Percentiles rank a stretch among this genome's conserved stretches.
phyloP scores from a whole-genome alignment of 2,113 vertebrate genomes.

The Leuciscus idus region DNA sequence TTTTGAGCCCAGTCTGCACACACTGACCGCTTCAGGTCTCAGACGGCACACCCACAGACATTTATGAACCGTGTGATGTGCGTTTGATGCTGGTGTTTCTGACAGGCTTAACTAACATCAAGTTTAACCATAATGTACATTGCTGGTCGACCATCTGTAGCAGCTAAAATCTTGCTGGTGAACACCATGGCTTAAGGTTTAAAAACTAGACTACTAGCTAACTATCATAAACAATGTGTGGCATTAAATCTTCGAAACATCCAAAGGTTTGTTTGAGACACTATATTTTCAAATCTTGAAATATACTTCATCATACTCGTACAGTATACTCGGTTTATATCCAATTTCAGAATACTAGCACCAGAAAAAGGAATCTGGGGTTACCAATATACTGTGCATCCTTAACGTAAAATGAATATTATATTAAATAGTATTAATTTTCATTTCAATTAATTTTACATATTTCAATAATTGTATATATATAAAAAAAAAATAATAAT shows the following conservation, averaged over 20 bases:
- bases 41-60: neutral
- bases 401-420: too few relatives aligned
- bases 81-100: neutral
- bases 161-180: neutral
- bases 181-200: neutral
- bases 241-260: too few relatives aligned
- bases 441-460: too few relatives aligned
- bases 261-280: neutral
- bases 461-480: too few relatives aligned
- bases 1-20: slow-evolving; percentile 11
- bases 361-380: too few relatives aligned
- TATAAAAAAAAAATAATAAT: too few relatives aligned
- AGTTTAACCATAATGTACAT: neutral
- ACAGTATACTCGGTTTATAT: too few relatives aligned
- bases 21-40: slow-evolving; percentile 15
- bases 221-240: too few relatives aligned
- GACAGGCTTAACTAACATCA: neutral
- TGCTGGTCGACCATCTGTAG: neutral
- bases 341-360: too few relatives aligned
- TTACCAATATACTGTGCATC: too few relatives aligned
- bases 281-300: neutral
- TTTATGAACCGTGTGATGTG: neutral
- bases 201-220: neutral
- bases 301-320: too few relatives aligned
- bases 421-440: too few relatives aligned